Conservation (phyloP, 2,797 vertebrate genomes). For the Margarornis squamiger region DNA sequence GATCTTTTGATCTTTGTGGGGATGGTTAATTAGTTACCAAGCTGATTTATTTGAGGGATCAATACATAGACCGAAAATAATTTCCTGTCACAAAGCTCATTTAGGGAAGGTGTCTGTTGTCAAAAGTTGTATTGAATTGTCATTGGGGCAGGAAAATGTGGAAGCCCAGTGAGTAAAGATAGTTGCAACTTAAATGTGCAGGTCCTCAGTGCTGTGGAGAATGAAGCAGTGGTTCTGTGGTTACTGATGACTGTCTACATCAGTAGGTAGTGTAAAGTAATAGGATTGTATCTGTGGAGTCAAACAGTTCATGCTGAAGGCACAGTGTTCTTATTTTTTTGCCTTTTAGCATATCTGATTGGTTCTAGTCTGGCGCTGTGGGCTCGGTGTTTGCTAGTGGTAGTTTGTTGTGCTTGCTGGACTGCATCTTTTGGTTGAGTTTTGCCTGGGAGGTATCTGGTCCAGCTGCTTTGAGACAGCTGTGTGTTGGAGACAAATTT, state of each 20-base stretch:
- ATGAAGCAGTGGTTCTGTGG: neutral
- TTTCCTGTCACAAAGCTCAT: neutral
- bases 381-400: fast-evolving
- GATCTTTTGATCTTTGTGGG: neutral
- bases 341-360: neutral
- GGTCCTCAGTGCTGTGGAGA: neutral
- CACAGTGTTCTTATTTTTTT: neutral
- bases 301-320: neutral
- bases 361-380: neutral
- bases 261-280: neutral
- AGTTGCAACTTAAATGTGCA: neutral
- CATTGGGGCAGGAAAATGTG: neutral
- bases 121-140: neutral
- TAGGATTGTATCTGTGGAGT: neutral
- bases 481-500: neutral
- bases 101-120: neutral
- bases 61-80: neutral
- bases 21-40: neutral
- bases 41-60: neutral
- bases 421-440: neutral
- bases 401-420: neutral
- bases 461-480: neutral
- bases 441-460: neutral
- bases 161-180: neutral
- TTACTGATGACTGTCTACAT: neutral